phyloP scores from a whole-genome alignment of 1,140 invertebrate species.

The Argopecten irradians region DNA sequence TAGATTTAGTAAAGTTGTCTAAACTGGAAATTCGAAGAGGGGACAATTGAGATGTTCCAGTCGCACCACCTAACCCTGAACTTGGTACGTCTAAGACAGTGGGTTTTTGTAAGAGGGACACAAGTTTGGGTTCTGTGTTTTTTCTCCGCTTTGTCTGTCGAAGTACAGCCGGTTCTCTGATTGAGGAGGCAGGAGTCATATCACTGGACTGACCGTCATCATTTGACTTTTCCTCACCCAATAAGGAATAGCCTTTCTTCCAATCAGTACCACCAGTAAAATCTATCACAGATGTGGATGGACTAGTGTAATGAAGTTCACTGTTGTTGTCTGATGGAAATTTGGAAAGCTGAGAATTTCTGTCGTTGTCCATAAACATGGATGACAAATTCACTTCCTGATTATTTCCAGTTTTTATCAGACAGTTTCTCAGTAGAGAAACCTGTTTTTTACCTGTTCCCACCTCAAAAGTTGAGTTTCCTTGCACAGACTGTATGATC shows the following conservation, averaged over 20 bases:
- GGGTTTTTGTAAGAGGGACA: neutral
- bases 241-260: neutral
- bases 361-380: neutral
- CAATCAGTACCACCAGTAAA: neutral
- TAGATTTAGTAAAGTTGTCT: neutral
- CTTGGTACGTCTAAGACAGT: neutral
- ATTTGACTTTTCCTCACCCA: neutral
- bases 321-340: neutral
- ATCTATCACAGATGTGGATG: neutral
- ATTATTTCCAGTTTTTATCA: neutral
- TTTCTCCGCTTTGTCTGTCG: neutral
- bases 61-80: neutral
- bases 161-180: neutral
- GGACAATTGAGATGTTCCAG: neutral
- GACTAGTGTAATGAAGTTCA: neutral
- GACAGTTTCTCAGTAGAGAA: neutral
- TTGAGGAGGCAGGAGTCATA: neutral
- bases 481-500: neutral
- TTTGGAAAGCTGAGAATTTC: neutral
- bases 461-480: neutral
- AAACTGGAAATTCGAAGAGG: neutral
- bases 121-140: neutral
- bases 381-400: neutral
- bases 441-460: neutral
- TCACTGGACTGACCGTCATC: neutral